A percentile compares a stretch with the other conserved stretches of the same genome.
Conservation (phyloP, 2,797 vertebrate species). For the Silurus aristotelis region DNA sequence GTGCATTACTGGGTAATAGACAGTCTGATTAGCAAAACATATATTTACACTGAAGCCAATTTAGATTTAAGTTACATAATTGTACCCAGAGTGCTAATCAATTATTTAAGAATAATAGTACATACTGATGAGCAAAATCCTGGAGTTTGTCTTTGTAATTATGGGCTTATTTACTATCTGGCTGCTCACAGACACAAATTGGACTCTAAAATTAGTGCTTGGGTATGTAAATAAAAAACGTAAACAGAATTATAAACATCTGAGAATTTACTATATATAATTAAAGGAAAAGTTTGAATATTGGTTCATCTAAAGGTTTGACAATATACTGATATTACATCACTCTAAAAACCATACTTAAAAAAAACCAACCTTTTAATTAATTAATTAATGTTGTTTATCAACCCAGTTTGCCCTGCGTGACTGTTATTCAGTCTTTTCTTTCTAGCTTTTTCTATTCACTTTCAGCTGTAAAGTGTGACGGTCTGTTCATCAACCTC, state of each 20-base stretch:
- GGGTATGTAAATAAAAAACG: too few relatives aligned
- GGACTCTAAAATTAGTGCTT: background rate
- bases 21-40: background rate
- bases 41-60: background rate
- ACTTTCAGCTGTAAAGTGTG: conserved; percentile 68
- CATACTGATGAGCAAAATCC: background rate
- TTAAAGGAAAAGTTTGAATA: background rate
- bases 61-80: background rate
- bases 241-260: background rate
- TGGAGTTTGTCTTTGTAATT: conserved; percentile 1
- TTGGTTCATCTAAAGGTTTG: background rate
- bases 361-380: background rate
- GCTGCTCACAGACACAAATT: background rate
- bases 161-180: background rate
- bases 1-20: conserved; percentile 44
- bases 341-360: background rate
- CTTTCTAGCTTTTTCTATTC: background rate
- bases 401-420: conserved; percentile 33
- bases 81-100: background rate
- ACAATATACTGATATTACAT: background rate
- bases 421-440: conserved; percentile 25
- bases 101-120: background rate
- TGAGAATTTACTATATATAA: background rate
- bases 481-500: conserved; percentile 71
- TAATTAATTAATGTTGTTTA: background rate